Percentiles rank a stretch among this genome's conserved stretches.
Evolutionary conservation across 2,888 invertebrate genomes (phyloP).

Genomic region (Empis stercorea): DNA sequence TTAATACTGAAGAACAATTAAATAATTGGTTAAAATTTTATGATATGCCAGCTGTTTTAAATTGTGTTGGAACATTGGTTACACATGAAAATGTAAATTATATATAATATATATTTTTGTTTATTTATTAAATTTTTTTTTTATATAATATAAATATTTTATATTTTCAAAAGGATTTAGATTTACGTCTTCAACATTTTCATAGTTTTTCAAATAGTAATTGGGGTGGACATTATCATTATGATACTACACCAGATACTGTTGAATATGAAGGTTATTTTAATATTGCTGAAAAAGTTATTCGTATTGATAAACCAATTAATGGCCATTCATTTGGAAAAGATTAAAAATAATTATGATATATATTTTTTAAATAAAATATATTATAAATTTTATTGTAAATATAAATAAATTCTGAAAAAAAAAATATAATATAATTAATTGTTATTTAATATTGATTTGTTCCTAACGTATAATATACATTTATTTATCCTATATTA

Average conservation of each 20-base stretch:
- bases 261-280: constrained; percentile 87
- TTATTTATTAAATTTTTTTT: too few species aligned
- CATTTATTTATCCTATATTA: too few species aligned
- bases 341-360: constrained; percentile 45
- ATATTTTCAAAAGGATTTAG: constrained; percentile 54
- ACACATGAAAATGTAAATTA: constrained; percentile 70
- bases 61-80: constrained; percentile 76
- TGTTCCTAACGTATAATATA: too few species aligned
- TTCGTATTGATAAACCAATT: constrained; percentile 62
- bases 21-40: constrained; percentile 85
- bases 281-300: constrained; percentile 56
- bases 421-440: too few species aligned
- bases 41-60: constrained; percentile 78
- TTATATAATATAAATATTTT: neutral
- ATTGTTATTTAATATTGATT: too few species aligned
- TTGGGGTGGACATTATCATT: constrained; percentile 93
- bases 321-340: constrained; percentile 57
- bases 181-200: constrained; percentile 90
- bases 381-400: too few species aligned
- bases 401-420: too few species aligned
- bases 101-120: neutral
- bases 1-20: constrained; percentile 59
- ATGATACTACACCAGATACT: constrained; percentile 78
- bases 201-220: constrained; percentile 78
- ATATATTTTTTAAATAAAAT: too few species aligned